Percentiles rank a stretch among this genome's conserved stretches.
Conservation (phyloP, 2,113 vertebrate genomes). For the Paralichthys olivaceus region DNA sequence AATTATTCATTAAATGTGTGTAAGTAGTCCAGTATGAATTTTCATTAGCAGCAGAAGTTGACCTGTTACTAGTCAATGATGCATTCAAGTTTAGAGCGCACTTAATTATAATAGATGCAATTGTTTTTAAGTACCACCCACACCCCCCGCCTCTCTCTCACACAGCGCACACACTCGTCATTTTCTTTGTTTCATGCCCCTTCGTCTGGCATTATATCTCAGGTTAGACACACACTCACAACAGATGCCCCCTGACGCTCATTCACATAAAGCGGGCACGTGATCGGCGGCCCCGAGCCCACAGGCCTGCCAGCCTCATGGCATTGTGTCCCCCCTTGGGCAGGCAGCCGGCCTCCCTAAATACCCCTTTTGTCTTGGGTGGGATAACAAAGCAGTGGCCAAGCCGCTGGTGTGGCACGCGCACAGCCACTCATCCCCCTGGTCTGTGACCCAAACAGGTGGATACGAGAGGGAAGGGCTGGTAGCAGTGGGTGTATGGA, state of each 20-base stretch:
- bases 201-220: conserved; percentile 68
- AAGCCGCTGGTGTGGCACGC: conserved; percentile 80
- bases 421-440: conserved; percentile 70
- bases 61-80: conserved; percentile 48
- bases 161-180: conserved; percentile 25
- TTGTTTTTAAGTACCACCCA: conserved; percentile 53
- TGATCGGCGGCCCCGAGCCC: conserved; percentile 64
- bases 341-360: conserved; percentile 79
- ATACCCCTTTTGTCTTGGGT: conserved; percentile 81
- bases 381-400: conserved; percentile 78
- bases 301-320: conserved; percentile 74
- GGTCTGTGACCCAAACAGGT: conserved; percentile 82
- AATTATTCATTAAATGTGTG: neutral
- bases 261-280: conserved; percentile 74
- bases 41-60: conserved; percentile 53
- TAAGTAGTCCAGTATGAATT: conserved; percentile 16
- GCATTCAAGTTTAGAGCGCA: conserved; percentile 55
- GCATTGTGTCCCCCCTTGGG: conserved; percentile 73
- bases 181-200: conserved; percentile 61
- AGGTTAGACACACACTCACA: conserved; percentile 65
- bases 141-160: conserved; percentile 20
- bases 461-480: conserved; percentile 60
- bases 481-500: conserved; percentile 47
- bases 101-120: conserved; percentile 68
- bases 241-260: conserved; percentile 79